phyloP scores from a whole-genome alignment of 2,797 vertebrate genomes.

The Atherinosoma microstoma region DNA sequence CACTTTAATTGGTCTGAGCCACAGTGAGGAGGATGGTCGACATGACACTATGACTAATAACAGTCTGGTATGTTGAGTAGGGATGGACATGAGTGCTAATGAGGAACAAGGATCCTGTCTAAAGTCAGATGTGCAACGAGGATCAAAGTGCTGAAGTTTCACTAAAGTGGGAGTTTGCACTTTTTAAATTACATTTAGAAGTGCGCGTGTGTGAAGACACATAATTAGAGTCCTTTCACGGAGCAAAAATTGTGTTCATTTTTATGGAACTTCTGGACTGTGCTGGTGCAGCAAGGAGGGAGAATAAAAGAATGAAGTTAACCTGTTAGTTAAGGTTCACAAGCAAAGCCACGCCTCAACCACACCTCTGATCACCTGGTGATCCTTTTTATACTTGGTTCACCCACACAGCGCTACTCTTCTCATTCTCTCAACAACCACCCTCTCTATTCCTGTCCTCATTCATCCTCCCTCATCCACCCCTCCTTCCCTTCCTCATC shows the following conservation, averaged over 20 bases:
- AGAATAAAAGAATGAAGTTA: too few species aligned
- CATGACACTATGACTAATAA: conserved; percentile 70
- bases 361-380: too few species aligned
- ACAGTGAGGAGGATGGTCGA: conserved; percentile 43
- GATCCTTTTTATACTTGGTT: too few species aligned
- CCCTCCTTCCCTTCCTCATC: too few species aligned
- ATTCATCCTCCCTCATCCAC: too few species aligned
- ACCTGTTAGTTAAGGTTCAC: too few species aligned
- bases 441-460: too few species aligned
- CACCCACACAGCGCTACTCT: too few species aligned
- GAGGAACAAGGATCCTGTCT: conserved; percentile 47
- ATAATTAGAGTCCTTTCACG: too few species aligned
- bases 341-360: too few species aligned
- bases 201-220: not conserved
- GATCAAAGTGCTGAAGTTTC: conserved; percentile 31
- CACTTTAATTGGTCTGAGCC: conserved; percentile 67
- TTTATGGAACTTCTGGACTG: not conserved
- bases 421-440: too few species aligned
- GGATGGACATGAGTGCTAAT: conserved; percentile 43
- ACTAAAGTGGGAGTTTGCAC: conserved; percentile 29
- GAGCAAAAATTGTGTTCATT: not conserved
- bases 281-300: not conserved
- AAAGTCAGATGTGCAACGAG: conserved; percentile 18
- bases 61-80: conserved; percentile 52
- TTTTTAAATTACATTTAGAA: not conserved